phyloP scores from a whole-genome alignment of 2,888 invertebrate genomes.

The Pterostichus niger region DNA sequence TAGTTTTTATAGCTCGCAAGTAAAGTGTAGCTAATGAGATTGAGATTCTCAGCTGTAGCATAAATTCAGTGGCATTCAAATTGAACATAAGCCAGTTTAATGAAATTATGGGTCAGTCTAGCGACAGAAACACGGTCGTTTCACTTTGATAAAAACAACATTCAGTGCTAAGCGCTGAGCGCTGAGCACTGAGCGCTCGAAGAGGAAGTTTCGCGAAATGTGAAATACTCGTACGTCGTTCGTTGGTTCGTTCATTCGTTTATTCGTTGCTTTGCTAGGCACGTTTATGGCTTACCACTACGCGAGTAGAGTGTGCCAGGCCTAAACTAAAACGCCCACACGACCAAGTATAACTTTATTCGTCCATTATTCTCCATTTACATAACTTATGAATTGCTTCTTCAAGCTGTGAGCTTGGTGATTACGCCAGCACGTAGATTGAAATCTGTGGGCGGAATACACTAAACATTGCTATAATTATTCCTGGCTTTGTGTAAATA shows the following conservation, averaged over 20 bases:
- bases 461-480: constrained; percentile 32
- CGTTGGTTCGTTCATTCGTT: too few species aligned
- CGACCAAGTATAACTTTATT: constrained; percentile 39
- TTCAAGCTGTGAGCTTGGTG: constrained; percentile 39
- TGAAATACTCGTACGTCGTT: background rate
- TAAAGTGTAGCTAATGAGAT: background rate
- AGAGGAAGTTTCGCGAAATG: constrained; percentile 3
- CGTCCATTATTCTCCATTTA: constrained; percentile 54
- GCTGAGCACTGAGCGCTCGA: too few species aligned
- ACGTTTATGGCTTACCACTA: too few species aligned
- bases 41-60: background rate
- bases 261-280: too few species aligned
- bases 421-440: constrained; percentile 20
- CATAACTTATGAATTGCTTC: constrained; percentile 61
- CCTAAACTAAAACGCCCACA: constrained; percentile 2
- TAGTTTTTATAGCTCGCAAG: background rate
- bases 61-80: background rate
- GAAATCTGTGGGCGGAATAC: constrained; percentile 27
- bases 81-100: constrained; percentile 19
- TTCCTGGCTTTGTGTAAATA: constrained; percentile 26
- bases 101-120: constrained; percentile 7
- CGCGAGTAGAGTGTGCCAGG: background rate
- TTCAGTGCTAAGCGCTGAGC: background rate
- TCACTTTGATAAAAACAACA: constrained; percentile 11
- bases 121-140: constrained; percentile 6